Evolutionary conservation across 2,888 invertebrate genomes (phyloP).

Genomic region (Aelia acuminata): DNA sequence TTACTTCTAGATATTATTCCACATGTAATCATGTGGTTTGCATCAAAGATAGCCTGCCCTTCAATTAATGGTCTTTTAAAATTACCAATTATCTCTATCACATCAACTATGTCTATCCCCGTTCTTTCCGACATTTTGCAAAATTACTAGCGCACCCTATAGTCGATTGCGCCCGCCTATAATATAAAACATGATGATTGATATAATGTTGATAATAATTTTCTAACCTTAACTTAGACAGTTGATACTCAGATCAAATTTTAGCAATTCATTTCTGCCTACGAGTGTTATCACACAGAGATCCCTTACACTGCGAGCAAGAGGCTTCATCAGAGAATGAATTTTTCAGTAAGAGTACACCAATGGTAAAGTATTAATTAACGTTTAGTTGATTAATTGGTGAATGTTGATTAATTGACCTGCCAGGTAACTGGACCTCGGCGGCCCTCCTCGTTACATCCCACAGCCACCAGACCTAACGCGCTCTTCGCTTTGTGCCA

Average conservation of each 20-base stretch:
- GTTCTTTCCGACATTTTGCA: no score
- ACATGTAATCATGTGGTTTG: no score
- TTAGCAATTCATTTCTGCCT: background rate
- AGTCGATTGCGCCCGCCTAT: no score
- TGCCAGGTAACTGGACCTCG: slow-evolving; percentile 30
- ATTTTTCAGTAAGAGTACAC: slow-evolving; percentile 51
- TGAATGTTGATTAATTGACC: slow-evolving; percentile 35
- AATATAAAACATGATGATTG: no score
- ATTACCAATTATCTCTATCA: no score
- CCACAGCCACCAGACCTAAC: background rate
- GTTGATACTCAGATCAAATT: background rate
- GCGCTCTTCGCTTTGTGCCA: background rate
- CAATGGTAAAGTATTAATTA: slow-evolving; percentile 51
- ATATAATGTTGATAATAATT: no score
- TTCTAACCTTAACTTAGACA: background rate
- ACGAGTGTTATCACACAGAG: background rate
- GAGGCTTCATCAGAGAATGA: background rate
- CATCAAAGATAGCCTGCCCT: no score
- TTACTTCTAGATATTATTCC: no score
- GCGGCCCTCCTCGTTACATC: slow-evolving; percentile 15
- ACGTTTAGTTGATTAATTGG: slow-evolving; percentile 51
- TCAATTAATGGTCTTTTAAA: no score
- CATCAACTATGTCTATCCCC: no score
- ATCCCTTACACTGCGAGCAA: background rate
- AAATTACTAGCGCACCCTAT: no score